phyloP scores from a whole-genome alignment of 2,888 invertebrate genomes.

The Apocheima hispidaria region DNA sequence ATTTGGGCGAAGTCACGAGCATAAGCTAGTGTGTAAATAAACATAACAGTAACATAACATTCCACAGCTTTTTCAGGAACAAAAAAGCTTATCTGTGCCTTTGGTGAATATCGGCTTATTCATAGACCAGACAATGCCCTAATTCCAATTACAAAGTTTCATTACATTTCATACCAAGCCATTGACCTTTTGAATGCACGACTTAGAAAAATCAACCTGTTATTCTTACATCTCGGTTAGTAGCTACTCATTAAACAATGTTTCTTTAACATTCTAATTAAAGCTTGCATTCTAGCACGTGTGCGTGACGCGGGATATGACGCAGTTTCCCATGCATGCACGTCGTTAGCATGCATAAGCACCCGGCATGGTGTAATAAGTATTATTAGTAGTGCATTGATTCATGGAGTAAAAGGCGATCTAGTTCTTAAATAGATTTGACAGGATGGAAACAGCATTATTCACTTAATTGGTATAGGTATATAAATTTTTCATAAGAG shows the following conservation, averaged over 20 bases:
- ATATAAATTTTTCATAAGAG: no score
- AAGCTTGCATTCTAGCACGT: slow-evolving; percentile 23
- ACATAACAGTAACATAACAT: no score
- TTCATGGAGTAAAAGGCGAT: slow-evolving; percentile 3
- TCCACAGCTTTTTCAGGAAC: no score
- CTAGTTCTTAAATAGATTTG: slow-evolving; percentile 7
- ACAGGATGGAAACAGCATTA: background rate
- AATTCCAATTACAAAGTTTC: slow-evolving; percentile 1
- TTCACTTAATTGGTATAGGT: background rate
- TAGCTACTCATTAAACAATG: slow-evolving; percentile 11
- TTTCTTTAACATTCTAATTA: slow-evolving; percentile 31
- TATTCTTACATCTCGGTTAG: background rate
- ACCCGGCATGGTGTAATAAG: slow-evolving; percentile 19
- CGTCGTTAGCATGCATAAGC: slow-evolving; percentile 27
- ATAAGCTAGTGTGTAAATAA: no score
- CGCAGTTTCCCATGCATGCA: slow-evolving; percentile 31
- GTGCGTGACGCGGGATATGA: slow-evolving; percentile 29
- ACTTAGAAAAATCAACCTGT: background rate
- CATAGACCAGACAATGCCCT: background rate
- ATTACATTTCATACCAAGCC: background rate
- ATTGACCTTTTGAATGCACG: background rate
- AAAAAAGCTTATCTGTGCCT: no score
- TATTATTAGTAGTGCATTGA: slow-evolving; percentile 21
- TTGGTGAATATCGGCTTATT: no score
- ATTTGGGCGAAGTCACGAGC: no score